Evolutionary conservation across 2,888 invertebrate species (phyloP).

Genomic region (Trichopria drosophilae): DNA sequence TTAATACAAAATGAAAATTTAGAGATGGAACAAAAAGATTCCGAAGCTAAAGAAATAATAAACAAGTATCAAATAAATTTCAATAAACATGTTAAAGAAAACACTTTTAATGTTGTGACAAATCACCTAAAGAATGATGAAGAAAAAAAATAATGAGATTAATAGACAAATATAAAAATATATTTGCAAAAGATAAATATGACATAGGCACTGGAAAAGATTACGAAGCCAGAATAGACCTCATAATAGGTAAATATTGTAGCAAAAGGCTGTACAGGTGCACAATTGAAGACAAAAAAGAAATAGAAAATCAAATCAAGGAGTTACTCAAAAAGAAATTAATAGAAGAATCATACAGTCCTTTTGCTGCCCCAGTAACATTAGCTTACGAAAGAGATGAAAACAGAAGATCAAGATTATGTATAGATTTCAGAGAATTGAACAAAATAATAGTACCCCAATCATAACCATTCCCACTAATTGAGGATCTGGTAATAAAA

Average conservation of each 20-base stretch:
- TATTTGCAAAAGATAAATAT: slow-evolving; percentile 40
- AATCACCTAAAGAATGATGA: slow-evolving; percentile 22
- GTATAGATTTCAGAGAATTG: slow-evolving; percentile 35
- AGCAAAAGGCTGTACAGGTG: slow-evolving; percentile 34
- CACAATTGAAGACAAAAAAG: slow-evolving; percentile 34
- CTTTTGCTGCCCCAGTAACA: slow-evolving; percentile 35
- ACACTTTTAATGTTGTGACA: slow-evolving; percentile 23
- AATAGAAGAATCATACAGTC: slow-evolving; percentile 39
- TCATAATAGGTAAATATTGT: slow-evolving; percentile 33
- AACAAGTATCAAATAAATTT: slow-evolving; percentile 26
- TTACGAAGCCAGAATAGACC: slow-evolving; percentile 35
- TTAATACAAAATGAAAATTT: slow-evolving; percentile 18
- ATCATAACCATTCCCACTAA: slow-evolving; percentile 35
- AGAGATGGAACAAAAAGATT: slow-evolving; percentile 5
- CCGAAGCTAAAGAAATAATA: neutral
- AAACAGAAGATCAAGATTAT: slow-evolving; percentile 33
- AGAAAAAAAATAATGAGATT: slow-evolving; percentile 28
- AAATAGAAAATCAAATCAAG: slow-evolving; percentile 37
- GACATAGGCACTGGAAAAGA: slow-evolving; percentile 35
- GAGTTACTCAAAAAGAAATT: slow-evolving; percentile 35
- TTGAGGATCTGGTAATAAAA: slow-evolving; percentile 34
- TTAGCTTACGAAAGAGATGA: slow-evolving; percentile 36
- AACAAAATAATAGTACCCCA: slow-evolving; percentile 37
- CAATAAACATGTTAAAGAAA: slow-evolving; percentile 27
- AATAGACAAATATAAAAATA: slow-evolving; percentile 31